phyloP scores from a whole-genome alignment of 2,113 vertebrate genomes.

The Anolis carolinensis region DNA sequence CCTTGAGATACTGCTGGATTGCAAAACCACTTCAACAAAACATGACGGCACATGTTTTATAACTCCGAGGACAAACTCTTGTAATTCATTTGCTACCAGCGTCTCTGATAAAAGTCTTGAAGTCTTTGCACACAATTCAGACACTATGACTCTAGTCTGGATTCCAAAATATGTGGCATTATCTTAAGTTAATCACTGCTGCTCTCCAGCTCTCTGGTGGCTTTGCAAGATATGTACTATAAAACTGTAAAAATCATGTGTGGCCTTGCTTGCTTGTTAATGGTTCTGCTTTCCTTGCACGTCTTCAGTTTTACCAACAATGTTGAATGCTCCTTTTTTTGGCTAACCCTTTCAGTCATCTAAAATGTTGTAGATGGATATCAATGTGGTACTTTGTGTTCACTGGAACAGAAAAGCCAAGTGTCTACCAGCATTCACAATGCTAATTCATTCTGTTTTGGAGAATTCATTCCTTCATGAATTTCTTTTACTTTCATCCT shows the following conservation, averaged over 20 bases:
- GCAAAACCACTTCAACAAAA: constrained; percentile 30
- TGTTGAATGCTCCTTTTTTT: constrained; percentile 47
- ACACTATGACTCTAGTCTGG: constrained; percentile 40
- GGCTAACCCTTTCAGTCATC: constrained; percentile 40
- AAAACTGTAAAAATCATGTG: constrained; percentile 29
- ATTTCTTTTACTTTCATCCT: not conserved
- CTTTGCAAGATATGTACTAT: constrained; percentile 37
- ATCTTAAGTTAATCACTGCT: constrained; percentile 41
- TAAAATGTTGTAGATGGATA: constrained; percentile 33
- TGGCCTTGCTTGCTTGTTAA: constrained; percentile 52
- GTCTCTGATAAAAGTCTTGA: constrained; percentile 10
- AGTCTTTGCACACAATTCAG: constrained; percentile 26
- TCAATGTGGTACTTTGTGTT: constrained; percentile 42
- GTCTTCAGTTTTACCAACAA: constrained; percentile 53
- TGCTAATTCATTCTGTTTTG: not conserved
- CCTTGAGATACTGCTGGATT: constrained; percentile 28
- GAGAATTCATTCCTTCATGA: constrained; percentile 18
- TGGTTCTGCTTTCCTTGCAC: constrained; percentile 62
- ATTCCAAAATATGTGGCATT: constrained; percentile 49
- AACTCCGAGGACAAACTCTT: not conserved
- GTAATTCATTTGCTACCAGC: constrained; percentile 19
- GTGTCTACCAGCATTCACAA: constrained; percentile 22
- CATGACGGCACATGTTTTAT: fast-evolving
- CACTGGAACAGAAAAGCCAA: constrained; percentile 18
- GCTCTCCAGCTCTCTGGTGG: constrained; percentile 24